Evolutionary conservation across 2,113 vertebrate species (phyloP).

Genomic region (Calidris pugnax): DNA sequence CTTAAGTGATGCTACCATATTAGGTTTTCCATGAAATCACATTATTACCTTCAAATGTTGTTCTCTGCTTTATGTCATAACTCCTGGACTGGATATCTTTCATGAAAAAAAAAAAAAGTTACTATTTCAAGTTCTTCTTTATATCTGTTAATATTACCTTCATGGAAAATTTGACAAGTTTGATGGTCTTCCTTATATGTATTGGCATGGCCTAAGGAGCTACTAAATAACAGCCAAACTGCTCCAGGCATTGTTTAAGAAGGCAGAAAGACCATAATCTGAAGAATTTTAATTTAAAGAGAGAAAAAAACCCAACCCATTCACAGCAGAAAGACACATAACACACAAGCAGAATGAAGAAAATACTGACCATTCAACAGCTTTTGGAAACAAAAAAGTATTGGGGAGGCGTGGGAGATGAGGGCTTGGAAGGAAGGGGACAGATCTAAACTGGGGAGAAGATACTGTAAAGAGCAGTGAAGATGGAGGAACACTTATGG

Average conservation of each 20-base stretch:
- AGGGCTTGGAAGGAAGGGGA: not conserved
- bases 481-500: fast-evolving
- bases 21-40: not conserved
- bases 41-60: not conserved
- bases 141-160: not conserved
- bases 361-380: not conserved
- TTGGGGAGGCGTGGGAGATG: not conserved
- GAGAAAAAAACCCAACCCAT: not conserved
- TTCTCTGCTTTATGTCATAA: not conserved
- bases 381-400: not conserved
- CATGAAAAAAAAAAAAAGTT: not conserved
- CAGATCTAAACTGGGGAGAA: not conserved
- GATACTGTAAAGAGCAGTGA: not conserved
- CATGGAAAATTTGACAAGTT: not conserved
- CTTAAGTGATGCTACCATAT: not conserved
- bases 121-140: not conserved
- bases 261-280: not conserved
- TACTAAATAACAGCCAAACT: not conserved
- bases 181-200: not conserved
- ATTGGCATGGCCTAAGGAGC: not conserved
- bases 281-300: not conserved
- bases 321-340: not conserved
- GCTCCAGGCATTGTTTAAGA: not conserved
- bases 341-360: not conserved
- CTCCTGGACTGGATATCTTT: not conserved